Percentiles rank a stretch among this genome's conserved stretches.
phyloP scores from a whole-genome alignment of 2,113 vertebrate species.

The Chaetorhynchus papuensis region DNA sequence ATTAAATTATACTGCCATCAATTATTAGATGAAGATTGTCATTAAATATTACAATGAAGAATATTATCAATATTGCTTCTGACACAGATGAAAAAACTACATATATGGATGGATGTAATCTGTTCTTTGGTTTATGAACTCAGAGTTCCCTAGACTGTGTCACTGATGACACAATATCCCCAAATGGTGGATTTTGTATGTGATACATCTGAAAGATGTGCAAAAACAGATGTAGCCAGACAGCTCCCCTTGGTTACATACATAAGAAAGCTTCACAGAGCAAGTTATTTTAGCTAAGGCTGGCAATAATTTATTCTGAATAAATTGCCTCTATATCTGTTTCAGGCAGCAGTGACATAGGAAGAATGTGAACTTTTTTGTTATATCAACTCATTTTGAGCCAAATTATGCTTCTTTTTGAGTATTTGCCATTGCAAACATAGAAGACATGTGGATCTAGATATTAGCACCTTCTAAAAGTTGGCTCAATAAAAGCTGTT shows the following conservation, averaged over 20 bases:
- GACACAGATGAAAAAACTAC: conserved; percentile 65
- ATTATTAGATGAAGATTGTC: conserved; percentile 67
- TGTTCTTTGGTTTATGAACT: conserved; percentile 56
- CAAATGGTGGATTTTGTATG: conserved; percentile 46
- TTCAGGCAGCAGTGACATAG: conserved; percentile 65
- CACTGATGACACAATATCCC: conserved; percentile 40
- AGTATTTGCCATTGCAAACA: conserved; percentile 58
- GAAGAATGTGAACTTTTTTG: conserved; percentile 60
- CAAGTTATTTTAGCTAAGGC: conserved; percentile 64
- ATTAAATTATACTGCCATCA: conserved; percentile 62
- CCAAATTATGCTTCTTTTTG: conserved; percentile 56
- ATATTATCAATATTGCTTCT: conserved; percentile 55
- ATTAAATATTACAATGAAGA: conserved; percentile 66
- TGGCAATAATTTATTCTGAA: conserved; percentile 76
- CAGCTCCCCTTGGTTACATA: conserved; percentile 49
- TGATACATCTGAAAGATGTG: conserved; percentile 57
- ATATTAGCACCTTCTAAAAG: conserved; percentile 65
- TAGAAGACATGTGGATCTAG: conserved; percentile 56
- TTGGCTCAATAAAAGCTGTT: conserved; percentile 67
- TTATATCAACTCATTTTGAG: conserved; percentile 42
- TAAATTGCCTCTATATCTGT: conserved; percentile 71
- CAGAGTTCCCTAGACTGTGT: conserved; percentile 53
- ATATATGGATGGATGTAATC: conserved; percentile 36
- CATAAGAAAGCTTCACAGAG: conserved; percentile 65
- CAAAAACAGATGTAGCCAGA: conserved; percentile 57